Base-by-base conservation (phyloP, 2,113 vertebrate species). In the Pontoporia blainvillei region DNA sequence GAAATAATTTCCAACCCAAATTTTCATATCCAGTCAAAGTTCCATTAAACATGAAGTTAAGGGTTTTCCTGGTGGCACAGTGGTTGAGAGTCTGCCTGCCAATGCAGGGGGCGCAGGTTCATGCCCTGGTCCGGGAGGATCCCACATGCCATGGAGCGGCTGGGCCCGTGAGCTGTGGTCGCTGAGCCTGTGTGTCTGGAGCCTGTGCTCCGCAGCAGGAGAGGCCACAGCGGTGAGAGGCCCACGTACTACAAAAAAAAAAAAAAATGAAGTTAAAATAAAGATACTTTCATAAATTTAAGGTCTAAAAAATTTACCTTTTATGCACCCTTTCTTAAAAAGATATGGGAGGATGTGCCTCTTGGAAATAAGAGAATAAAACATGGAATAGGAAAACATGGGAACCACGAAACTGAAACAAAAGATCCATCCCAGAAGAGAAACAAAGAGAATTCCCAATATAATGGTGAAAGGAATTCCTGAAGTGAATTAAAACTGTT, bases 11-110 rank as follows among this genome's bases (percentile, higher is more conserved):
- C 46, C 29, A 71, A 69, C 49, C 14, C 91, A 79, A 29, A 88
- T 79, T 93, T 97, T 41, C 67, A 86, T 93, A 96, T 54, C 41
- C 46, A 97, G 41, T 41, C 34, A 78, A 78, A 78, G 4, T 96
- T 20, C 25, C 36, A 36, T 31, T 96, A 94, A 94, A 85, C 82
- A 25, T 71, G n/a, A 88, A 72, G 44, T 46, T 46, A 46, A 46
- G 46, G 46, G 46, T 11, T 46, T 46, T 11, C 46, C 46, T 46
- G 46, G 46, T 46, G 46, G 46, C 46, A 0, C 46, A 46, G 46
- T 46, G 46, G 46, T 12, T 46, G 46, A 0, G 46, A 46, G 46
- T 46, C 46, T 10, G 11, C 46, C 46, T 46, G 11, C 11, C 46
- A 0, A 46, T 46, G 46, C 46, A 46, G 46, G 46, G 46, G 46